Conservation (phyloP, 2,113 vertebrate species). For the Tauraco erythrolophus region DNA sequence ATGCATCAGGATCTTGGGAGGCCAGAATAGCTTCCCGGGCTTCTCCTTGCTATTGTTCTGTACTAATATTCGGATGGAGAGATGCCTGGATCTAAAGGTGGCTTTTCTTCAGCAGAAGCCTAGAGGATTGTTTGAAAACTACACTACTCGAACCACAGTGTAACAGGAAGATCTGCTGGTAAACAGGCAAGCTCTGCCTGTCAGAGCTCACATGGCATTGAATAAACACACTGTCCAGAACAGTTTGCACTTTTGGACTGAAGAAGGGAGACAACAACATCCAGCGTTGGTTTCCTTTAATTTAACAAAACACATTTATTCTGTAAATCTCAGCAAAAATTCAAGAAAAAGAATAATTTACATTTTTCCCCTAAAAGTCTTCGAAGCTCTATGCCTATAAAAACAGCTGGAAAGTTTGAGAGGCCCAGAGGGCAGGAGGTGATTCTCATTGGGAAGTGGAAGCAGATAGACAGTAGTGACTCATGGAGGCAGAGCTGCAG, state of each 20-base stretch:
- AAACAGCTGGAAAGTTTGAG: background rate
- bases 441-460: background rate
- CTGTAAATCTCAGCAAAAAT: conserved; percentile 19
- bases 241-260: background rate
- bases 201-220: background rate
- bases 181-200: background rate
- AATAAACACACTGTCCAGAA: background rate
- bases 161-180: background rate
- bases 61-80: background rate
- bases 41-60: background rate
- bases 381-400: conserved; percentile 15
- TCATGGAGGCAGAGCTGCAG: background rate
- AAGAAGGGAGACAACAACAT: background rate
- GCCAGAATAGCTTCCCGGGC: background rate
- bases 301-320: conserved; percentile 17
- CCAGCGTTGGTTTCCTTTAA: background rate
- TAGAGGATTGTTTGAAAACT: background rate
- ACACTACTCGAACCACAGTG: background rate
- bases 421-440: conserved; percentile 11
- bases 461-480: background rate
- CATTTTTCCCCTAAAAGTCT: background rate
- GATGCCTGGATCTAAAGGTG: background rate
- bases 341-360: background rate
- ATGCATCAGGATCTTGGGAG: background rate
- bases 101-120: background rate